Base-by-base conservation (phyloP, 1,140 invertebrate species). In the Dysdera silvatica region DNA sequence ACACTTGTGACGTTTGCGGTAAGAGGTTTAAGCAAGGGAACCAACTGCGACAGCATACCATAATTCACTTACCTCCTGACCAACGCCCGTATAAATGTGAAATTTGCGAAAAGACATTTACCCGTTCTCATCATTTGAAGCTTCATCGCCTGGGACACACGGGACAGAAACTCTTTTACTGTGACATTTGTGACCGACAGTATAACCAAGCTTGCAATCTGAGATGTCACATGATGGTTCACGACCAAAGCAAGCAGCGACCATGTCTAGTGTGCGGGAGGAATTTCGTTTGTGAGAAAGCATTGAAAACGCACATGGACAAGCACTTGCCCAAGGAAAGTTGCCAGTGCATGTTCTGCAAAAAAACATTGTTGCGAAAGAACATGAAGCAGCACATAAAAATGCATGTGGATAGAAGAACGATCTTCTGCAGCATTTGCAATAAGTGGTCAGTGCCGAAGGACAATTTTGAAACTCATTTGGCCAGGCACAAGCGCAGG, bases 1-100 rank as follows among this genome's bases (percentile, higher is more conserved):
- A 63, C 56, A 53, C 24, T 3, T 63, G 61, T 31, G 61, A 63
- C 2, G 24, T 63, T n/a, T 63, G 61, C 40, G 61, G 61, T 10
- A 63, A 63, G n/a, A 48, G 61, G 12, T 63, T 63, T 41, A 63
- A 63, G 26, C 55, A 63, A n/a, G 61, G 61, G 8, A 63, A 63
- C 24, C 61, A 63, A 16, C 53, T 63, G 5, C 35, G 61, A 16
- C 61, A 63, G 32, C 61, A 63, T 49, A 26, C 56, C 3, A 63
- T 63, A 8, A 63, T 63, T 32, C 61, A 63, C 33, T 55, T 55
- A 28, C 61, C 61, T 3, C 61, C 53, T 24, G 61, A 63, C 18
- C 40, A 55, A 40, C 52, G 61, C 10, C 61, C 61, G 20, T 63
- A 56, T 41, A 63, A 53, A 31, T 63, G 61, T 23, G 55, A 63